These are phyloP conservation scores for Dunckerocampus dactyliophorus DNA, from an alignment of 2,113 vertebrate species.

Conservation along the genomic window DNA sequence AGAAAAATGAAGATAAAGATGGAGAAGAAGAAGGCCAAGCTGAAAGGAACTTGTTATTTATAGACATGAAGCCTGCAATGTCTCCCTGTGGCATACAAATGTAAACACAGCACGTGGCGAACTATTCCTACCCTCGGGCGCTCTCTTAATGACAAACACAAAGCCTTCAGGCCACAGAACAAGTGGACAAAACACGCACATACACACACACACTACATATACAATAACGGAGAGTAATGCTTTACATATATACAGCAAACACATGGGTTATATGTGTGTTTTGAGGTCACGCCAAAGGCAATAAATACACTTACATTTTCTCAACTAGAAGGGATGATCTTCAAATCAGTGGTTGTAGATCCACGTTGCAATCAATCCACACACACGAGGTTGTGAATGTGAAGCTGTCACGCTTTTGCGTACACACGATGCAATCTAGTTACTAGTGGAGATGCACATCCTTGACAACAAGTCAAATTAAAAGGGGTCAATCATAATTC, in stretches of 20 bases:
- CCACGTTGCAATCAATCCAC: constrained; percentile 25
- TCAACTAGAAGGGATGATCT: constrained; percentile 43
- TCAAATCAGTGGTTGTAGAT: constrained; percentile 38
- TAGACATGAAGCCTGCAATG: constrained; percentile 26
- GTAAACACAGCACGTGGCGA: constrained; percentile 33
- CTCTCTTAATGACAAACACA: constrained; percentile 36
- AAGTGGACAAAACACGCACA: no score
- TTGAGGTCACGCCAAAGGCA: constrained; percentile 19
- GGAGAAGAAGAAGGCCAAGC: constrained; percentile 19
- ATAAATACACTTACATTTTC: constrained; percentile 24
- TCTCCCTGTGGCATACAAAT: constrained; percentile 31
- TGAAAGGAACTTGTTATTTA: constrained; percentile 31
- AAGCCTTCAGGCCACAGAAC: constrained; percentile 35
- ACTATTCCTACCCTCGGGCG: constrained; percentile 19
- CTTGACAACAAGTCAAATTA: not conserved
- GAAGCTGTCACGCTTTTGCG: not conserved
- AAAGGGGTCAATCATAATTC: not conserved
- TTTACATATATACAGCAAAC: no score
- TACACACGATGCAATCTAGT: not conserved
- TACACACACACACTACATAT: no score
- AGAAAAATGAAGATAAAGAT: constrained; percentile 27
- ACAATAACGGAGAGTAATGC: no score
- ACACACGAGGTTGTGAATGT: not conserved
- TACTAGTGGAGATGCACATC: not conserved
- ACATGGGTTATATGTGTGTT: not conserved